Conservation (phyloP, 92 coral and sea anemone genomes). For the Siderastrea siderea region DNA sequence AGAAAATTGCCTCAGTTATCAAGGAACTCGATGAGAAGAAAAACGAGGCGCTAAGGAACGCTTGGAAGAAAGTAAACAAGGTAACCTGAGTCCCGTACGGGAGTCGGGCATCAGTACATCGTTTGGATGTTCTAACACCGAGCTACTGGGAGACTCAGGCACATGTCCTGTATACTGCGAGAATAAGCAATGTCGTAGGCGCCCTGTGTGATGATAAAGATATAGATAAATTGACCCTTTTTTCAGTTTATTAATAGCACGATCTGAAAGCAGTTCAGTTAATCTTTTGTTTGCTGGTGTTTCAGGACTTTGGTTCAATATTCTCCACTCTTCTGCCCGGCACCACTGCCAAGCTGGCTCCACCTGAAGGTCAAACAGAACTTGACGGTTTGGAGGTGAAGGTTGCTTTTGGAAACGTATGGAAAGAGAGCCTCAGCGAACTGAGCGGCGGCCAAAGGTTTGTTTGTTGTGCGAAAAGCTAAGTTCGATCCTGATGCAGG, state of each 20-base stretch:
- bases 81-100: conserved; percentile 31
- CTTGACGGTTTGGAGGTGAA: conserved; percentile 97
- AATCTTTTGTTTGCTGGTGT: not conserved
- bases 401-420: conserved; percentile 94
- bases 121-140: too few relatives aligned
- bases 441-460: conserved; percentile 99
- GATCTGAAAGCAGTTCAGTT: not conserved
- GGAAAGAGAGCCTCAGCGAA: conserved; percentile 98
- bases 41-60: conserved; percentile 95
- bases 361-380: conserved; percentile 95
- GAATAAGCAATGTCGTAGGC: too few relatives aligned
- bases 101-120: too few relatives aligned
- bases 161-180: too few relatives aligned
- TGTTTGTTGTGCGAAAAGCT: not conserved
- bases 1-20: conserved; percentile 93
- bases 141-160: too few relatives aligned
- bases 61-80: conserved; percentile 96
- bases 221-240: too few relatives aligned
- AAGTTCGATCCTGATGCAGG: too few relatives aligned
- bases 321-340: conserved; percentile 97
- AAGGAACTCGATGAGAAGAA: conserved; percentile 98
- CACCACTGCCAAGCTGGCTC: conserved; percentile 96
- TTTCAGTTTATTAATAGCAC: too few relatives aligned
- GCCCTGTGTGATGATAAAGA: too few relatives aligned
- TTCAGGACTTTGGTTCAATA: conserved; percentile 97